Evolutionary conservation across 2,797 vertebrate species (phyloP).

Genomic region (Acipenser oxyrinchus): DNA sequence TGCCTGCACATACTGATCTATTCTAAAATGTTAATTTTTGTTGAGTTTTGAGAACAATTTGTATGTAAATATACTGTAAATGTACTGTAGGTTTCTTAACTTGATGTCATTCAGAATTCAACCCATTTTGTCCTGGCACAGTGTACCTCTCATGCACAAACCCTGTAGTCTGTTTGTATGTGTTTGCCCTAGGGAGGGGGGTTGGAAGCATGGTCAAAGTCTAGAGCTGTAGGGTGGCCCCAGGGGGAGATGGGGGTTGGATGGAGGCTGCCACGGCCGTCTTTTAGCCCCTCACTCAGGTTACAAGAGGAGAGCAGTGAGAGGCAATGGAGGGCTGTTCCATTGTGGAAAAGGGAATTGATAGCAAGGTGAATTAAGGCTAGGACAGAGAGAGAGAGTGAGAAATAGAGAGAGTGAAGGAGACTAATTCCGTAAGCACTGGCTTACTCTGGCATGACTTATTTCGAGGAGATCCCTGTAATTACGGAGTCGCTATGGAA

Average conservation of each 20-base stretch:
- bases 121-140: too few relatives aligned
- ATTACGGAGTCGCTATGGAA: constrained; percentile 40
- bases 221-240: neutral
- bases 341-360: constrained; percentile 10
- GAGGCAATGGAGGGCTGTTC: neutral
- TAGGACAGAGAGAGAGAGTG: constrained; percentile 6
- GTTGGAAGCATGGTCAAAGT: neutral
- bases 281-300: constrained; percentile 3
- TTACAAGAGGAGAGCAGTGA: constrained; percentile 12
- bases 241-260: constrained; percentile 29
- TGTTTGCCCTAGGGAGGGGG: constrained; percentile 27
- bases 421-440: too few relatives aligned
- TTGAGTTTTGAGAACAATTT: too few relatives aligned
- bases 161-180: constrained; percentile 26
- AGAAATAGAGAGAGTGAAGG: too few relatives aligned
- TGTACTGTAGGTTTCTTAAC: too few relatives aligned
- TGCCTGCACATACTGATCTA: too few relatives aligned
- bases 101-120: too few relatives aligned
- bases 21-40: too few relatives aligned
- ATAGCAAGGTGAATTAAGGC: constrained; percentile 22
- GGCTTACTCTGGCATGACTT: constrained; percentile 8
- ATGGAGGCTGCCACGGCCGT: constrained; percentile 15
- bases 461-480: constrained; percentile 37
- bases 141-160: too few relatives aligned
- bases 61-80: too few relatives aligned